Conservation (phyloP, 2,888 invertebrate species). For the Hyppa rectilinea region DNA sequence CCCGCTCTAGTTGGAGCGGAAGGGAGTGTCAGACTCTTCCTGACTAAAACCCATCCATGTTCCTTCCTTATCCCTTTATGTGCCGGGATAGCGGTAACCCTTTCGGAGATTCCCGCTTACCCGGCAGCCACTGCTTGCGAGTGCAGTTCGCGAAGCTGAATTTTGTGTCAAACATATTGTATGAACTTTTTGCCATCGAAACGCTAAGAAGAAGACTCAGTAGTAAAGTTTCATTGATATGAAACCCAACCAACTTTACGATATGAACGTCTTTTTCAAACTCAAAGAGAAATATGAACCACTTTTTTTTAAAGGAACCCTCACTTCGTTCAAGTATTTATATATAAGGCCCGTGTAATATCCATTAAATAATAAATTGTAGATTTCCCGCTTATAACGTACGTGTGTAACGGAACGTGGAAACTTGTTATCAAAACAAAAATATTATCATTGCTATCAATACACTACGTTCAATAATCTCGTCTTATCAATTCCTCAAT, state of each 20-base stretch:
- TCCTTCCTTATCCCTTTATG: too few species aligned
- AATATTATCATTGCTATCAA: slow-evolving; percentile 50
- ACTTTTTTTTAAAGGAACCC: not conserved
- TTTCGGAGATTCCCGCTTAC: too few species aligned
- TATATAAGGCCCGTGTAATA: not conserved
- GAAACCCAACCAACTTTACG: not conserved
- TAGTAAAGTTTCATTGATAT: not conserved
- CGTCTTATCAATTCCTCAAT: slow-evolving; percentile 43
- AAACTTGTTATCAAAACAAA: slow-evolving; percentile 37
- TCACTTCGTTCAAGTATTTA: not conserved
- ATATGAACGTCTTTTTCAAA: not conserved
- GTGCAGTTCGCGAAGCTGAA: not conserved
- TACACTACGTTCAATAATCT: slow-evolving; percentile 43
- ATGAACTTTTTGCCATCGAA: not conserved
- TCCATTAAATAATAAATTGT: not conserved
- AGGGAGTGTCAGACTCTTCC: too few species aligned
- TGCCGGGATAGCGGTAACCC: too few species aligned
- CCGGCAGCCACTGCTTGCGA: too few species aligned
- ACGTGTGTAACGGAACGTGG: slow-evolving; percentile 8
- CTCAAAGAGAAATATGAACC: not conserved
- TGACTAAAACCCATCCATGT: too few species aligned
- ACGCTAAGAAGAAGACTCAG: not conserved
- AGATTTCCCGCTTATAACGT: not conserved
- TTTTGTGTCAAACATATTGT: not conserved
- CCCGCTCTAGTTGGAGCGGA: too few species aligned